Percentiles rank a stretch among this genome's conserved stretches.
Evolutionary conservation across 1,140 invertebrate genomes (phyloP).

Genomic region (Plectrocnemia conspersa): DNA sequence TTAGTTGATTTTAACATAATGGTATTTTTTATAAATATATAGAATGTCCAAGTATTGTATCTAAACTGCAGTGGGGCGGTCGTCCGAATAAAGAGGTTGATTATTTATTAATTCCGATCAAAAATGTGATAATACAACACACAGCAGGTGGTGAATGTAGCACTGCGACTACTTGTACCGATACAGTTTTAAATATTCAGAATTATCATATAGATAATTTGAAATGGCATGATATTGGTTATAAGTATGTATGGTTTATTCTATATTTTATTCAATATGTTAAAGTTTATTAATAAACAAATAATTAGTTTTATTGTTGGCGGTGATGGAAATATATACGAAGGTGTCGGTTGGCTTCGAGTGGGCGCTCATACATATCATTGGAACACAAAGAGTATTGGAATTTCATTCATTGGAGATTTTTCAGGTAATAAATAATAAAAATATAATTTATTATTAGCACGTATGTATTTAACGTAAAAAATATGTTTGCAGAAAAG

Average conservation of each 20-base stretch:
- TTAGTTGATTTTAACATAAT: neutral
- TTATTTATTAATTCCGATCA: slow-evolving; percentile 53
- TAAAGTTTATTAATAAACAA: slow-evolving; percentile 9
- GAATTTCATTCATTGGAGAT: slow-evolving; percentile 68
- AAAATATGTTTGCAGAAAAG: slow-evolving; percentile 56
- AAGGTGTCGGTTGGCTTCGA: slow-evolving; percentile 69
- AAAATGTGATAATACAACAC: slow-evolving; percentile 67
- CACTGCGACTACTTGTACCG: slow-evolving; percentile 49
- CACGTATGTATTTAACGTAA: too few species aligned
- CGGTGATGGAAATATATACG: slow-evolving; percentile 71
- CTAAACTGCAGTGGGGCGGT: slow-evolving; percentile 44
- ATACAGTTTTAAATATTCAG: slow-evolving; percentile 51
- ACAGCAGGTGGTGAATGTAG: slow-evolving; percentile 57
- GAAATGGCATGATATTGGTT: slow-evolving; percentile 58
- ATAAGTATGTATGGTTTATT: slow-evolving; percentile 49
- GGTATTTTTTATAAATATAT: neutral
- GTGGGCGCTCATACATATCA: slow-evolving; percentile 65
- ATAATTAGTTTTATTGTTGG: slow-evolving; percentile 65
- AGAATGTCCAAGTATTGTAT: slow-evolving; percentile 32
- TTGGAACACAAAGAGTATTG: slow-evolving; percentile 61
- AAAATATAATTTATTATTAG: slow-evolving; percentile 42
- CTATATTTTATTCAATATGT: neutral
- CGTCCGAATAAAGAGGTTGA: slow-evolving; percentile 46
- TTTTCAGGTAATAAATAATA: slow-evolving; percentile 55
- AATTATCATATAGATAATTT: slow-evolving; percentile 53